Evolutionary conservation across 1,140 invertebrate species (phyloP).

Genomic region (Monomorium pharaonis): DNA sequence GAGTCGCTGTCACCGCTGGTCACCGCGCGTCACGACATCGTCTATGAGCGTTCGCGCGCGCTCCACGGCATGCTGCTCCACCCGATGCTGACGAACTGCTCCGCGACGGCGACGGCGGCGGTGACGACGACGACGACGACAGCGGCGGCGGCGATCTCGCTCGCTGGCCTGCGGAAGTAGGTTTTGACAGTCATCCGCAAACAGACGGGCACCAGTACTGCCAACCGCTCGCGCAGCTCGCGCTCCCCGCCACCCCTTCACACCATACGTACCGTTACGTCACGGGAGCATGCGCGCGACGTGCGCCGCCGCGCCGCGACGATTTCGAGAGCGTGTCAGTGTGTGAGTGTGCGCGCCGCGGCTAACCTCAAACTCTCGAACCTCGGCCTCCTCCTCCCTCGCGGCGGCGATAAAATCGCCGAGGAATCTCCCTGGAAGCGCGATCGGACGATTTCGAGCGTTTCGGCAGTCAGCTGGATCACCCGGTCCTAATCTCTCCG

Average conservation of each 20-base stretch:
- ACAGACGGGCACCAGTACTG: constrained; percentile 67
- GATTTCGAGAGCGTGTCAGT: too few species aligned
- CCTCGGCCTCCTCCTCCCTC: neutral
- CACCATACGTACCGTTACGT: constrained; percentile 49
- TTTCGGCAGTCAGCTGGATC: neutral
- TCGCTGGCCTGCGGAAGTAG: constrained; percentile 71
- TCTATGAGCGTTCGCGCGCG: constrained; percentile 21
- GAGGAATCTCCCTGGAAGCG: neutral
- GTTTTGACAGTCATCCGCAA: constrained; percentile 83
- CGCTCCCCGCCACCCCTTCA: neutral
- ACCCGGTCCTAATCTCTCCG: neutral
- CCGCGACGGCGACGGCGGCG: neutral
- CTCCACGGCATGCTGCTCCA: neutral
- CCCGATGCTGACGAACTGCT: constrained; percentile 4
- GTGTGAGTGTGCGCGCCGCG: neutral
- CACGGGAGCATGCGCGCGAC: neutral
- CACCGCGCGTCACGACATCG: constrained; percentile 24
- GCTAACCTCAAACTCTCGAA: constrained; percentile 23
- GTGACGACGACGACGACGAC: neutral
- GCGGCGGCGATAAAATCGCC: neutral
- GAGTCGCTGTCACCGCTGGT: constrained; percentile 11
- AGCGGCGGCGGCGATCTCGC: constrained; percentile 24
- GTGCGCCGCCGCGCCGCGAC: too few species aligned
- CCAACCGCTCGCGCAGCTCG: constrained; percentile 48
- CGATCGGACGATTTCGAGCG: neutral